Percentiles rank a stretch among this genome's conserved stretches.
Evolutionary conservation across 2,888 invertebrate species (phyloP).

Genomic region (Marronus borbonicus): DNA sequence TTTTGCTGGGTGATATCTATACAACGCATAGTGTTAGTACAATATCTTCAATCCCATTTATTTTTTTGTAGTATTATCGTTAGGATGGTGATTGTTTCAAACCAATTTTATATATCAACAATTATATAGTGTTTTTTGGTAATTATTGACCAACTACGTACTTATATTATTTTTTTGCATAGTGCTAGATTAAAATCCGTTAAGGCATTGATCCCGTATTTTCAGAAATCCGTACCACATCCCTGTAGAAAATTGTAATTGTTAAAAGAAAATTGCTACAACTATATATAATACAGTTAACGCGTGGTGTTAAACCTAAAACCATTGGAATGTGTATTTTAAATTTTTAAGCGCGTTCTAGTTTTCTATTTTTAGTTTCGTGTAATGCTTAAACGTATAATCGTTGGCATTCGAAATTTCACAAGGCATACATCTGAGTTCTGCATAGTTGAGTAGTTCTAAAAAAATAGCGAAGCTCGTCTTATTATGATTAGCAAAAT

Average conservation of each 20-base stretch:
- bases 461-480: too few relatives aligned
- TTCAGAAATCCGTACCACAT: background rate
- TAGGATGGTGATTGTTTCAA: background rate
- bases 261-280: background rate
- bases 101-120: too few relatives aligned
- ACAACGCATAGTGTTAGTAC: background rate
- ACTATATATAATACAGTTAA: background rate
- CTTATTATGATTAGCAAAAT: too few relatives aligned
- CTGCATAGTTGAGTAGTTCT: too few relatives aligned
- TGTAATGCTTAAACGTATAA: too few relatives aligned
- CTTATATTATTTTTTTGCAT: background rate
- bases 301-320: background rate
- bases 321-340: background rate
- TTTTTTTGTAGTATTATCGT: background rate
- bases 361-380: conserved; percentile 17
- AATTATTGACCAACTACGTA: background rate
- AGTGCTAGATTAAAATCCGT: background rate
- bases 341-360: background rate
- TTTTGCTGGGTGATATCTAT: conserved; percentile 16
- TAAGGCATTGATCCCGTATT: background rate
- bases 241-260: background rate
- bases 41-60: background rate
- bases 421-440: too few relatives aligned
- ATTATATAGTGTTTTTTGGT: background rate
- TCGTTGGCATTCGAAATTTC: too few relatives aligned